Evolutionary conservation across 2,113 vertebrate species (phyloP).

Genomic region (Oreochromis aureus): DNA sequence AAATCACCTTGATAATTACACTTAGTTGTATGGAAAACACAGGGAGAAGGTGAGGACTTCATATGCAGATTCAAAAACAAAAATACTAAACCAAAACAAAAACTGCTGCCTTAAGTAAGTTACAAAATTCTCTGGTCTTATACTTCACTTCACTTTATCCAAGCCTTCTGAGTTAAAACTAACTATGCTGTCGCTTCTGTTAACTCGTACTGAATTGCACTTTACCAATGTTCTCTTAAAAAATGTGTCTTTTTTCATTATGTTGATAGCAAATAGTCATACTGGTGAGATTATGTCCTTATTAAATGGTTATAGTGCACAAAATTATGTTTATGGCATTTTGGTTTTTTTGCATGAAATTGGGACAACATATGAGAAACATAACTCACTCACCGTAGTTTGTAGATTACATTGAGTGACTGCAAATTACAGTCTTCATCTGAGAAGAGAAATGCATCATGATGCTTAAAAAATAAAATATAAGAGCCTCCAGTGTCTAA

Average conservation of each 20-base stretch:
- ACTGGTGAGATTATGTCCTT: background rate
- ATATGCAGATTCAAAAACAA: background rate
- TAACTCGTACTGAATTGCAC: background rate
- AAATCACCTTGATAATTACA: background rate
- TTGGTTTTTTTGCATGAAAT: background rate
- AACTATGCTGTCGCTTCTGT: background rate
- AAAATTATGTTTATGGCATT: fast-evolving
- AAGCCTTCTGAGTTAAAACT: background rate
- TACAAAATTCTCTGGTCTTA: fast-evolving
- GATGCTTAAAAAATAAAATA: background rate
- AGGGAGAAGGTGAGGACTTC: background rate
- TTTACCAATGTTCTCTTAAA: background rate
- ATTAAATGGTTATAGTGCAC: background rate
- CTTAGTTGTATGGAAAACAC: background rate
- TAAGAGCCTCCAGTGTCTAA: background rate
- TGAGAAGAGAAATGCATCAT: background rate
- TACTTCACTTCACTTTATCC: background rate
- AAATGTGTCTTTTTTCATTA: background rate
- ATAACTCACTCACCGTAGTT: background rate
- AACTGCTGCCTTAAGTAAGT: background rate
- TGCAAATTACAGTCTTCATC: background rate
- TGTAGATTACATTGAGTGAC: background rate
- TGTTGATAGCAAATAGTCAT: background rate
- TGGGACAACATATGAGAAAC: background rate
- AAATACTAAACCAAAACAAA: background rate